phyloP scores from a whole-genome alignment of 2,888 invertebrate species.

The Macaria notata region DNA sequence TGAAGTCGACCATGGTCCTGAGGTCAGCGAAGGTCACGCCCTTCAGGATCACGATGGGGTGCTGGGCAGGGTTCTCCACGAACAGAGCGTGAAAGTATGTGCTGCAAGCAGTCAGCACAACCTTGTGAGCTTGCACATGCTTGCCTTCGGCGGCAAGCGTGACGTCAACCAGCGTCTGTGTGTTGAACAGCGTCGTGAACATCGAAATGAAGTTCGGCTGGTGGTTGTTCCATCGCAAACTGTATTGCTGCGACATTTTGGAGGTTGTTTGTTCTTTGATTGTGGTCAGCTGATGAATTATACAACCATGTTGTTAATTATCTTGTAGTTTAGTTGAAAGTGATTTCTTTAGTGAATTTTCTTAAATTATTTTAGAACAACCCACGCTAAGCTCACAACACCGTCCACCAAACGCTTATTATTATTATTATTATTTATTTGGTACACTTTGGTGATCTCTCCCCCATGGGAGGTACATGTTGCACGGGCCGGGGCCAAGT shows the following conservation, averaged over 20 bases:
- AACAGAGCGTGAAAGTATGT: conserved; percentile 96
- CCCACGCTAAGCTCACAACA: conserved; percentile 78
- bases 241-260: conserved; percentile 88
- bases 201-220: conserved; percentile 96
- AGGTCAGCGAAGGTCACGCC: conserved; percentile 93
- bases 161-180: conserved; percentile 93
- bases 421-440: too few species aligned
- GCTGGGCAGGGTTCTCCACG: conserved; percentile 92
- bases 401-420: conserved; percentile 50
- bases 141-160: conserved; percentile 95
- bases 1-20: conserved; percentile 94
- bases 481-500: too few species aligned
- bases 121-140: conserved; percentile 93
- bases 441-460: too few species aligned
- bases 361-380: conserved; percentile 53
- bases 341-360: conserved; percentile 31
- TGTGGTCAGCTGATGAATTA: too few species aligned
- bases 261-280: too few species aligned
- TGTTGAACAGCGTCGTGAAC: conserved; percentile 91
- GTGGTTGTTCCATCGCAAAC: conserved; percentile 95
- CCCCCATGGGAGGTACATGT: too few species aligned
- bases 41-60: conserved; percentile 94
- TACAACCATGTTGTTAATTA: conserved; percentile 48
- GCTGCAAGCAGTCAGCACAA: conserved; percentile 94
- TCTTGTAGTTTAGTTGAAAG: conserved; percentile 31